phyloP scores from a whole-genome alignment of 2,888 invertebrate species.

The Ernsta delagoae region DNA sequence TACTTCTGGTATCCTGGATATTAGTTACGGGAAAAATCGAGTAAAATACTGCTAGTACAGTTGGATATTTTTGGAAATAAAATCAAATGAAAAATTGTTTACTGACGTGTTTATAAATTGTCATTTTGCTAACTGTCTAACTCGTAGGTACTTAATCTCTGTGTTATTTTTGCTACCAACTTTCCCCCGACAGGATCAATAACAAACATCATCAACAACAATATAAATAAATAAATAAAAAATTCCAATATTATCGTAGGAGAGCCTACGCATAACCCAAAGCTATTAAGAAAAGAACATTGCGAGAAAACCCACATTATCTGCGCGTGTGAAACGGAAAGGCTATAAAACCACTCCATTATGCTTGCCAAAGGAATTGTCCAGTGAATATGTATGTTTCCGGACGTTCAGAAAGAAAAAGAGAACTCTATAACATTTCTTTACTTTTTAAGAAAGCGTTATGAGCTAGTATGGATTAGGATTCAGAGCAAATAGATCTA shows the following conservation, averaged over 20 bases:
- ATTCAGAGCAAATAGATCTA: no score
- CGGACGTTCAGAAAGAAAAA: conserved; percentile 16
- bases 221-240: background rate
- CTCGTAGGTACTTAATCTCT: no score
- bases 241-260: background rate
- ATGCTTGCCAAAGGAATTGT: conserved; percentile 36
- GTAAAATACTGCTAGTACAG: no score
- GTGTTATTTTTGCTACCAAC: no score
- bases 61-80: no score
- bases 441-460: conserved; percentile 1
- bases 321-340: conserved; percentile 33
- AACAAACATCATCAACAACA: no score
- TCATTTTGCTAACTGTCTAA: no score
- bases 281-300: conserved; percentile 32
- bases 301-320: conserved; percentile 32
- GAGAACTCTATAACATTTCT: conserved; percentile 7
- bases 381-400: conserved; percentile 36
- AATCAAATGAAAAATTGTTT: no score
- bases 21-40: no score
- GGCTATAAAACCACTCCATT: conserved; percentile 35
- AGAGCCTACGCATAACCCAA: conserved; percentile 1
- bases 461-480: background rate
- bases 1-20: conserved; percentile 50
- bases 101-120: no score
- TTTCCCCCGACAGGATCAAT: no score